phyloP scores from a whole-genome alignment of 2,888 invertebrate genomes.

The Chaitophorus viminalis region DNA sequence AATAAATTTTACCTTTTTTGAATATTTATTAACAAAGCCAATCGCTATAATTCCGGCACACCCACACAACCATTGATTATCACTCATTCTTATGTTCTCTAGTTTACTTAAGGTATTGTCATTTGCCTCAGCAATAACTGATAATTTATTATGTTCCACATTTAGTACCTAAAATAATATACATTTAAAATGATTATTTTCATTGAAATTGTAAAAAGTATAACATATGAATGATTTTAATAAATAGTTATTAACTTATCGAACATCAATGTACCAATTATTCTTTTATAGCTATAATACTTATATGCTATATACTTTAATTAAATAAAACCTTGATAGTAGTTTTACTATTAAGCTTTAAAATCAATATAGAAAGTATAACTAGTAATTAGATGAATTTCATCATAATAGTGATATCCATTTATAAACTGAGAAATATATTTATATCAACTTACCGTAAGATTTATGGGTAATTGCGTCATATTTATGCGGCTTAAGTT shows the following conservation, averaged over 20 bases:
- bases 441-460: conserved; percentile 63
- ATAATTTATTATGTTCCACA: conserved; percentile 72
- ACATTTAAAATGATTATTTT: not conserved
- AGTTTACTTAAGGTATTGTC: conserved; percentile 69
- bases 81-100: conserved; percentile 70
- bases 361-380: too few relatives aligned
- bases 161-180: conserved; percentile 67
- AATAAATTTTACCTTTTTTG: conserved; percentile 65
- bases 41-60: conserved; percentile 74
- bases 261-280: too few relatives aligned
- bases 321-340: too few relatives aligned
- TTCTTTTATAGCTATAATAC: too few relatives aligned
- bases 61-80: conserved; percentile 78
- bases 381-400: too few relatives aligned
- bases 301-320: too few relatives aligned
- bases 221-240: too few relatives aligned
- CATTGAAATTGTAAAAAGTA: too few relatives aligned
- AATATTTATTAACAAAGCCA: conserved; percentile 70
- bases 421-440: not conserved
- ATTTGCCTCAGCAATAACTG: conserved; percentile 68
- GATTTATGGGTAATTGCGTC: conserved; percentile 62
- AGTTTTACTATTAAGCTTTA: not conserved
- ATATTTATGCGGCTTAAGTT: conserved; percentile 52
- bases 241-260: too few relatives aligned
- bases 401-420: not conserved